phyloP scores from a whole-genome alignment of 2,888 invertebrate genomes.

The Anarsia innoxiella region DNA sequence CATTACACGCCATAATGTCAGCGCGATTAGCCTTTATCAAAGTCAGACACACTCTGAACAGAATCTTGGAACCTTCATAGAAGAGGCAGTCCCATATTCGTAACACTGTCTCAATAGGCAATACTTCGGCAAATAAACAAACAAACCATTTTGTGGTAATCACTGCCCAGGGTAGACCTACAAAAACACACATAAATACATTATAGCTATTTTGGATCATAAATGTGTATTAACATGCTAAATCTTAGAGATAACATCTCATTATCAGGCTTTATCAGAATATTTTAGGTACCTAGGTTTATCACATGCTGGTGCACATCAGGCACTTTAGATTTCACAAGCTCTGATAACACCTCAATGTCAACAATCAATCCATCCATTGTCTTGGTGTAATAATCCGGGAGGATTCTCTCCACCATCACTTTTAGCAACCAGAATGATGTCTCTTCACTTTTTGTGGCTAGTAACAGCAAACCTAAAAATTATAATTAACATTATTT shows the following conservation, averaged over 20 bases:
- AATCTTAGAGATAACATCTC: slow-evolving; percentile 1
- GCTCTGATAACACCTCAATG: slow-evolving; percentile 90
- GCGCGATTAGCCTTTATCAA: slow-evolving; percentile 84
- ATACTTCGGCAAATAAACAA: slow-evolving; percentile 93
- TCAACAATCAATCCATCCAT: slow-evolving; percentile 94
- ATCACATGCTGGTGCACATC: slow-evolving; percentile 87
- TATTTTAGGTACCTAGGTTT: slow-evolving; percentile 73
- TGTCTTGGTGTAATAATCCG: slow-evolving; percentile 91
- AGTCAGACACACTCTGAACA: slow-evolving; percentile 91
- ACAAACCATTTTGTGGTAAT: slow-evolving; percentile 97
- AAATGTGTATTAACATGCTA: slow-evolving; percentile 1
- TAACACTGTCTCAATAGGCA: slow-evolving; percentile 95
- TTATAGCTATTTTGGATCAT: neutral
- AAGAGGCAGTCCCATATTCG: slow-evolving; percentile 97
- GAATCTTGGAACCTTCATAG: slow-evolving; percentile 94
- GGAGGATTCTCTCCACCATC: slow-evolving; percentile 89
- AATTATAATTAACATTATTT: too few relatives aligned
- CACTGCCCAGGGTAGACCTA: slow-evolving; percentile 90
- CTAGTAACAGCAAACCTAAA: slow-evolving; percentile 84
- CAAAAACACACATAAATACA: slow-evolving; percentile 4
- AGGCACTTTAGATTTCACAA: slow-evolving; percentile 88
- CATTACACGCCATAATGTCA: slow-evolving; percentile 83
- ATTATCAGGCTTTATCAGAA: slow-evolving; percentile 1
- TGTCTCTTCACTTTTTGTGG: slow-evolving; percentile 92
- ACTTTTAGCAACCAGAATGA: slow-evolving; percentile 95